Base-by-base conservation (phyloP, 1,140 invertebrate species). In the Reticulitermes speratus region DNA sequence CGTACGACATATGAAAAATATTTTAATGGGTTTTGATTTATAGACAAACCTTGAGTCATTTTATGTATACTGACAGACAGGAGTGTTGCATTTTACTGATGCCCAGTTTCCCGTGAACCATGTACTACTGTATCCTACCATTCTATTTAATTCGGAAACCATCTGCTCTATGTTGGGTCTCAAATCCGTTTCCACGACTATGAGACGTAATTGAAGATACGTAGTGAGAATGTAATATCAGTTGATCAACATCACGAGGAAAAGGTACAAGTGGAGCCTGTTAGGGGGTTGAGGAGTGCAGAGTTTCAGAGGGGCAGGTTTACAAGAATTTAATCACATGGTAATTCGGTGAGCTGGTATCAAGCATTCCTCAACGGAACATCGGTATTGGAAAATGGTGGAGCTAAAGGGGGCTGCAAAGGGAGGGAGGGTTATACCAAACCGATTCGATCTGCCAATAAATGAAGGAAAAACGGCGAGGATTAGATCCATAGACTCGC, bases 311-410 rank as follows among this genome's bases (percentile, higher is more conserved):
- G 65, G 65, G 65, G 65, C 25, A 75, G 65, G 65, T 75, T 75
- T 75, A 75, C 65, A 75, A 75, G 65, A 75, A 75, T 75, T 75
- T 75, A 75, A 75, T 75, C 65, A 75, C 65, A 75, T 75, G 65
- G 65, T 75, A 75, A 75, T 75, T 75, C 65, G 65, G 65, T 75
- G 65, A 75, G 65, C n/a, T 75, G 65, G 65, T 75, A 75, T 75
- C 65, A 75, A 30, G 65, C 65, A 75, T 75, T 75, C 65, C 65
- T 75, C 65, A 75, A 30, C 65, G 65, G 65, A 75, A 75, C 65
- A 75, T 75, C 65, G 65, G 65, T 75, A 75, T 75, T 75, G 65
- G 65, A 75, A 75, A 75, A 75, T 75, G 65, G 65, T 75, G 65
- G 65, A 14, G n/a, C 11, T 25, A 30, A 30, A n/a, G 65, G 9